A percentile compares a stretch with the other conserved stretches of the same genome.
Conservation (phyloP, 2,113 vertebrate genomes). For the Leptosomus discolor region DNA sequence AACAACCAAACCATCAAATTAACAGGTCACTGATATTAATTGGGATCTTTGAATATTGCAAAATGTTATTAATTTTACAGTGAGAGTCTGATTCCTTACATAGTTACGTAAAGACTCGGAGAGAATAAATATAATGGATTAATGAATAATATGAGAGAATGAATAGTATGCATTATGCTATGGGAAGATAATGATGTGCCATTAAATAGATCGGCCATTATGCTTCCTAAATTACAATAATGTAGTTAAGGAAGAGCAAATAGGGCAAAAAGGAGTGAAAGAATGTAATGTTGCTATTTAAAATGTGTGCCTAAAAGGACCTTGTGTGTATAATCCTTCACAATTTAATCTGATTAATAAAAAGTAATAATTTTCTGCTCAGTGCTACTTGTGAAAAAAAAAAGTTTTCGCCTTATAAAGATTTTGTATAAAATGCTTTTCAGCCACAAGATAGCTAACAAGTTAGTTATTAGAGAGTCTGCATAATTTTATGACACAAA, state of each 20-base stretch:
- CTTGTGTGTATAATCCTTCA: neutral
- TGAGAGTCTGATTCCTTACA: slow-evolving; percentile 31
- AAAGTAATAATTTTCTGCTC: slow-evolving; percentile 33
- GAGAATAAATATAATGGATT: slow-evolving; percentile 43
- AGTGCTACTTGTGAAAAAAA: neutral
- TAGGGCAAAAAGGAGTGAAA: slow-evolving; percentile 22
- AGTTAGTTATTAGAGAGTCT: slow-evolving; percentile 26
- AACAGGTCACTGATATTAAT: slow-evolving; percentile 13
- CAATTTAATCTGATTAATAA: slow-evolving; percentile 50
- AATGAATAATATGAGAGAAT: slow-evolving; percentile 36
- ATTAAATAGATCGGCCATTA: slow-evolving; percentile 47
- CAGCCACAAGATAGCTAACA: neutral
- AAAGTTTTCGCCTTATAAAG: neutral
- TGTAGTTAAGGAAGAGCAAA: slow-evolving; percentile 12
- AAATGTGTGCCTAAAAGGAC: slow-evolving; percentile 8
- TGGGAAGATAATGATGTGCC: slow-evolving; percentile 33
- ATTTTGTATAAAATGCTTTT: slow-evolving; percentile 2
- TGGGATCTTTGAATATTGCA: neutral
- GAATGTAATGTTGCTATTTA: slow-evolving; percentile 32
- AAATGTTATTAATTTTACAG: slow-evolving; percentile 7
- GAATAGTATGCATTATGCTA: slow-evolving; percentile 26
- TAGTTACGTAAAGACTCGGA: neutral
- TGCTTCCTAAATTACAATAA: slow-evolving; percentile 58
- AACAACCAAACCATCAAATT: neutral
- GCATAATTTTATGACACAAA: slow-evolving; percentile 36